Evolutionary conservation across 1,140 invertebrate genomes (phyloP).

Genomic region (Bombus superbus): DNA sequence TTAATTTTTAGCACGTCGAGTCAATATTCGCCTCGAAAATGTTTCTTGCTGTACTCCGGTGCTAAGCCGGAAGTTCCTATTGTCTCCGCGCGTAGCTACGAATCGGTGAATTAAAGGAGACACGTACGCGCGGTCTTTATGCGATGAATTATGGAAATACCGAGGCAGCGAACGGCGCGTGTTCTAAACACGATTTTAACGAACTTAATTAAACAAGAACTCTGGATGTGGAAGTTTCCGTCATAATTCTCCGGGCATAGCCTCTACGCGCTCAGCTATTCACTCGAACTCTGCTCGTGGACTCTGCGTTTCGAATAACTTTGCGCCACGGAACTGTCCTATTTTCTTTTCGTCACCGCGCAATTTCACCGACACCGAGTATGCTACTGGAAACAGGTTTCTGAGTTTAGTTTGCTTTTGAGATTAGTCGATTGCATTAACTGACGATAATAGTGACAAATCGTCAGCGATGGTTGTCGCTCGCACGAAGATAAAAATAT

Average conservation of each 20-base stretch:
- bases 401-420: neutral
- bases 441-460: neutral
- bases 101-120: slow-evolving; percentile 16
- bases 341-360: neutral
- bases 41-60: neutral
- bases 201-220: slow-evolving; percentile 46
- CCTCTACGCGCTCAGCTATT: neutral
- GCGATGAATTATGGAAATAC: slow-evolving; percentile 44
- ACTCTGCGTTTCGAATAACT: neutral
- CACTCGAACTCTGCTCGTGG: neutral
- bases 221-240: slow-evolving; percentile 17
- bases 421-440: neutral
- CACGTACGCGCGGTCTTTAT: slow-evolving; percentile 22
- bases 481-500: neutral
- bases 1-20: neutral
- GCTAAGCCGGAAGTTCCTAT: neutral
- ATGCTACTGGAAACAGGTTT: neutral
- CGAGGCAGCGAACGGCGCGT: neutral
- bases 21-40: neutral
- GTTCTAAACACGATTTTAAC: slow-evolving; percentile 48
- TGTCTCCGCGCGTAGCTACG: neutral
- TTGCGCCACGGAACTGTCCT: neutral
- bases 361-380: neutral
- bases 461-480: neutral
- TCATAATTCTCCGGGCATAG: slow-evolving; percentile 4